Conservation (phyloP, 2,888 invertebrate genomes). For the Ornithoptera priamus region DNA sequence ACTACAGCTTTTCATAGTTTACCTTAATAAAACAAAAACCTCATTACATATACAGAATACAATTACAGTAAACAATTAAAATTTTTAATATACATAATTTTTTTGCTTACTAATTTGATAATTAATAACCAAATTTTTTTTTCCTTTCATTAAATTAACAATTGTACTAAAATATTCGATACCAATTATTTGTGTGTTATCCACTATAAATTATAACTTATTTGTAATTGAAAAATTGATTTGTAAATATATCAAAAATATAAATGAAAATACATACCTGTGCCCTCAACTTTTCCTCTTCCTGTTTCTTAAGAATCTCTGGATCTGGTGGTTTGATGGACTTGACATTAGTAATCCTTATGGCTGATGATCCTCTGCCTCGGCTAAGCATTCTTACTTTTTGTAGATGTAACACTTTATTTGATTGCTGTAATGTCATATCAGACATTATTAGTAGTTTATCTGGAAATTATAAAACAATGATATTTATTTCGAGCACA, state of each 20-base stretch:
- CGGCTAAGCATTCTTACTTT: conserved; percentile 65
- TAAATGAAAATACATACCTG: conserved; percentile 48
- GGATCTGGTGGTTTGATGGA: conserved; percentile 65
- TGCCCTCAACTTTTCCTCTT: conserved; percentile 61
- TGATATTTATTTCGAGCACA: not conserved
- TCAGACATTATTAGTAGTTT: conserved; percentile 37
- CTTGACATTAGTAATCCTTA: conserved; percentile 68
- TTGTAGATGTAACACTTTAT: conserved; percentile 61
- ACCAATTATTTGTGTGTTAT: no score
- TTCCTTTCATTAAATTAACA: no score
- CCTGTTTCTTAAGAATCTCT: conserved; percentile 54
- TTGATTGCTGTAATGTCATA: conserved; percentile 52
- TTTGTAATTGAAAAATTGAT: not conserved
- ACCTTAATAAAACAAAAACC: no score
- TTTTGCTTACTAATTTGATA: no score
- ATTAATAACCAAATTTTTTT: no score
- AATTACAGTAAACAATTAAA: no score
- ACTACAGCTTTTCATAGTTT: no score
- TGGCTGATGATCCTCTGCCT: conserved; percentile 44
- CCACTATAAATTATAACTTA: no score
- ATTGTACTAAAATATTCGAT: no score
- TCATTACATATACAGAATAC: no score
- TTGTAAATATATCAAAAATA: conserved; percentile 1
- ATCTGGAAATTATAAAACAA: conserved; percentile 43
- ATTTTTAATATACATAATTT: no score